Evolutionary conservation across 2,797 vertebrate species (phyloP).

Genomic region (Hemitrygon akajei): DNA sequence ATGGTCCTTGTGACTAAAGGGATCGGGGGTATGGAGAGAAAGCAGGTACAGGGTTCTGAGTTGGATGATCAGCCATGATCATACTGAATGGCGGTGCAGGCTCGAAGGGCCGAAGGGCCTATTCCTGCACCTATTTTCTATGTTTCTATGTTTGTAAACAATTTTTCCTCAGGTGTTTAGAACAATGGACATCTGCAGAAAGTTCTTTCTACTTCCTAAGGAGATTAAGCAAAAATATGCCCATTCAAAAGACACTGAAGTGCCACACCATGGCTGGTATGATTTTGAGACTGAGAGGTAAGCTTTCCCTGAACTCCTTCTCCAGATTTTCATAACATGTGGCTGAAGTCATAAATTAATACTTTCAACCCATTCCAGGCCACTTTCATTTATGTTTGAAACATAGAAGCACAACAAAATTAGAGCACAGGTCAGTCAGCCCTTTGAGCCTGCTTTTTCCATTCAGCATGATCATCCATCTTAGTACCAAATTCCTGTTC

Average conservation of each 20-base stretch:
- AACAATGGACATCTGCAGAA: conserved; percentile 50
- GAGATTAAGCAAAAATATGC: conserved; percentile 51
- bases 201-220: conserved; percentile 59
- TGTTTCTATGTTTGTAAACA: no score
- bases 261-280: conserved; percentile 58
- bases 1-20: no score
- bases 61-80: no score
- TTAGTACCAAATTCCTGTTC: no score
- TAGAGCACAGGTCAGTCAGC: no score
- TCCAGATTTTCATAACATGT: background rate
- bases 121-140: no score
- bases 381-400: background rate
- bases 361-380: background rate
- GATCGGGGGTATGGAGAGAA: no score
- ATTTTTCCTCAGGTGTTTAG: conserved; percentile 48
- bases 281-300: conserved; percentile 54
- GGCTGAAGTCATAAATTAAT: background rate
- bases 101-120: no score
- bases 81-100: no score
- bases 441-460: no score
- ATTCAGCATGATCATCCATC: no score
- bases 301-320: background rate
- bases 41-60: no score
- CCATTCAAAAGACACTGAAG: conserved; percentile 42
- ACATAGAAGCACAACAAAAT: background rate